Percentiles rank a stretch among this genome's conserved stretches.
Evolutionary conservation across 1,140 invertebrate genomes (phyloP).

Genomic region (Pissodes strobi): DNA sequence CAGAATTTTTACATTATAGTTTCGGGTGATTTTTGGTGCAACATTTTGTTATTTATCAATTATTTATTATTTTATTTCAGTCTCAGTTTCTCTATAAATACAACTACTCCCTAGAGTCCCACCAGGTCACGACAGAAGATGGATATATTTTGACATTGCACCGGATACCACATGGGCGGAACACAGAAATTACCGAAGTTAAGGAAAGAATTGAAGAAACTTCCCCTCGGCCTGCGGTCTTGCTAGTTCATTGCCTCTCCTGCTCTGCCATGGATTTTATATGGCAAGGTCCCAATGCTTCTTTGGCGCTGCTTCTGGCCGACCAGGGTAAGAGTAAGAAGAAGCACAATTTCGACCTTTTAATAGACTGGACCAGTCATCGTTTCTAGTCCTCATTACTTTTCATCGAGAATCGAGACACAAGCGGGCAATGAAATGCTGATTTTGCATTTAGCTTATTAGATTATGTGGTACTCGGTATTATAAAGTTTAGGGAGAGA

Average conservation of each 20-base stretch:
- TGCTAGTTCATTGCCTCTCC: slow-evolving; percentile 17
- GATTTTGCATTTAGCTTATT: too few relatives aligned
- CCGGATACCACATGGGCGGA: slow-evolving; percentile 34
- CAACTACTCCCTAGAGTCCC: slow-evolving; percentile 34
- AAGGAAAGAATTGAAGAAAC: background rate
- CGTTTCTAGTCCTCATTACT: too few relatives aligned
- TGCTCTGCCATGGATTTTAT: slow-evolving; percentile 20
- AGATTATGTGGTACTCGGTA: background rate
- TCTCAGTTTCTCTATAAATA: slow-evolving; percentile 28
- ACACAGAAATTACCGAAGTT: background rate
- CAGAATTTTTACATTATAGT: too few relatives aligned
- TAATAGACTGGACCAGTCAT: background rate
- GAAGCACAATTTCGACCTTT: background rate
- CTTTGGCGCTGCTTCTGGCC: slow-evolving; percentile 18
- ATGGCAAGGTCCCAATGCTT: slow-evolving; percentile 6
- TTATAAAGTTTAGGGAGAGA: too few relatives aligned
- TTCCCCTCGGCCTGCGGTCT: background rate
- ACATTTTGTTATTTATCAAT: too few relatives aligned
- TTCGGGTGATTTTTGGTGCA: too few relatives aligned
- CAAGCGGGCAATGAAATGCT: too few relatives aligned
- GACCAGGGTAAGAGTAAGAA: slow-evolving; percentile 12
- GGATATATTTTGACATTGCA: slow-evolving; percentile 37
- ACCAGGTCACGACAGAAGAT: slow-evolving; percentile 34
- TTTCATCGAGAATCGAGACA: too few relatives aligned
- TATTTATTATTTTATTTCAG: slow-evolving; percentile 21